These are phyloP conservation scores for Andrena trimmerana DNA, from an alignment of 2,888 invertebrate species.

Conservation along the genomic window DNA sequence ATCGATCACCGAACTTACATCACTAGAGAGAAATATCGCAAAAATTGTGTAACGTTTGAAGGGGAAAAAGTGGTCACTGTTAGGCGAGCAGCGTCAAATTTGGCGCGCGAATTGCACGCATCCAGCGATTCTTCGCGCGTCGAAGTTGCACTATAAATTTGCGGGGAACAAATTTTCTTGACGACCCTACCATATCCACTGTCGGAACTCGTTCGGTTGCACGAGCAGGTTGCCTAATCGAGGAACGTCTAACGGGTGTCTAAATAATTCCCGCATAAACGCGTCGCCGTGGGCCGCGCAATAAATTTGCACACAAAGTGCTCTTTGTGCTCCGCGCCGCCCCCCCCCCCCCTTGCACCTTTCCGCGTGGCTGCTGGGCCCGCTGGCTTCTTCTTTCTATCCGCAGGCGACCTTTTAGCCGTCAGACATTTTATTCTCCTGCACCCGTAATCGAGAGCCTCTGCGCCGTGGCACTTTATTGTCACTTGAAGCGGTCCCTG, in stretches of 20 bases:
- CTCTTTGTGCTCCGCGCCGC: slow-evolving; percentile 62
- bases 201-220: slow-evolving; percentile 40
- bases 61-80: neutral
- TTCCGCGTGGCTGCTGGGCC: slow-evolving; percentile 33
- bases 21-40: neutral
- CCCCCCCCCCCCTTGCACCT: slow-evolving; percentile 45
- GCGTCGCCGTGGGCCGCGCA: slow-evolving; percentile 57
- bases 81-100: neutral
- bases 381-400: slow-evolving; percentile 44
- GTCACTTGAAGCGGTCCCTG: slow-evolving; percentile 3
- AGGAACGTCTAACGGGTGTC: slow-evolving; percentile 65
- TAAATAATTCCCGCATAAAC: slow-evolving; percentile 67
- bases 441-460: slow-evolving; percentile 5
- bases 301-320: slow-evolving; percentile 74
- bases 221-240: slow-evolving; percentile 62
- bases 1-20: too few relatives aligned
- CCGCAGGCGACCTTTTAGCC: slow-evolving; percentile 51
- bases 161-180: slow-evolving; percentile 39
- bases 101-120: neutral
- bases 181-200: slow-evolving; percentile 24
- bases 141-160: slow-evolving; percentile 5
- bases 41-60: neutral
- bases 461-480: slow-evolving; percentile 8
- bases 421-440: slow-evolving; percentile 43
- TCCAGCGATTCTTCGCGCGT: neutral